Conservation (phyloP, 2,113 vertebrate genomes). For the Trochalopteron elliotii region DNA sequence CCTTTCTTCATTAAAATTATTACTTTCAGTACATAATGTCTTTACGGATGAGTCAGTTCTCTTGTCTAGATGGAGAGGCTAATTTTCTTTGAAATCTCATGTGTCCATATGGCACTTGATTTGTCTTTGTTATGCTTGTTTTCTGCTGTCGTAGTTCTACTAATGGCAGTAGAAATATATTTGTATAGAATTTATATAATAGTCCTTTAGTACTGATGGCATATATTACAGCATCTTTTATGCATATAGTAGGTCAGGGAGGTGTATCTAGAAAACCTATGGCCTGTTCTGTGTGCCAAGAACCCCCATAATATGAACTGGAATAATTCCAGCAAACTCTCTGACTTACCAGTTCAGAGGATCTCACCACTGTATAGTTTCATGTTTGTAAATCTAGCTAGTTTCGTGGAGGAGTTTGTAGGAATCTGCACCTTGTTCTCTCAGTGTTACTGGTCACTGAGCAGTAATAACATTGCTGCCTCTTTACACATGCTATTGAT, state of each 20-base stretch:
- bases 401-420: not conserved
- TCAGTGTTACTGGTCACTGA: not conserved
- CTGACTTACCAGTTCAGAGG: not conserved
- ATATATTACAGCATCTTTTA: not conserved
- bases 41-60: not conserved
- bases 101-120: not conserved
- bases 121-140: not conserved
- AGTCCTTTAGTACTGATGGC: not conserved
- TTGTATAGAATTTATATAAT: not conserved
- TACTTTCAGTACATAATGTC: not conserved
- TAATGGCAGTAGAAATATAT: not conserved
- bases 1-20: conserved; percentile 21
- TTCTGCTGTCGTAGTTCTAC: not conserved
- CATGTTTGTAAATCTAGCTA: not conserved
- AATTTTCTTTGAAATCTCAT: not conserved
- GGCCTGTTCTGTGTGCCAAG: not conserved
- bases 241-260: not conserved
- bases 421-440: not conserved
- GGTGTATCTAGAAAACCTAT: not conserved
- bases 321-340: not conserved
- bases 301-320: not conserved
- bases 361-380: not conserved
- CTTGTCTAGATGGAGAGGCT: not conserved
- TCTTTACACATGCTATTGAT: not conserved
- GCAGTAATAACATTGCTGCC: not conserved